Percentiles rank a stretch among this genome's conserved stretches.
These are phyloP conservation scores for Melanostoma scalare DNA, from an alignment of 2,888 invertebrate genomes.

Conservation along the genomic window DNA sequence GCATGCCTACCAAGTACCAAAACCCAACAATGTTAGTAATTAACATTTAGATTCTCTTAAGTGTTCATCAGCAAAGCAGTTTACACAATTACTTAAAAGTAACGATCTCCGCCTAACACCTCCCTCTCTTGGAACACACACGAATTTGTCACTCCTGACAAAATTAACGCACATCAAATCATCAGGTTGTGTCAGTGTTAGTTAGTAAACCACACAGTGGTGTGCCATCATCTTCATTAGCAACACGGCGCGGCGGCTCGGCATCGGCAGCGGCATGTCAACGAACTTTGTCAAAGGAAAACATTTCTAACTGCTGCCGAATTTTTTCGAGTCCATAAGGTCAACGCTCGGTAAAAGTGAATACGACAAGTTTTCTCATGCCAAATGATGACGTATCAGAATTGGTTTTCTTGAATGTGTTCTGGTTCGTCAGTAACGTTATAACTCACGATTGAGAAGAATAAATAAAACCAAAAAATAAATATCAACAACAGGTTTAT, in stretches of 20 bases:
- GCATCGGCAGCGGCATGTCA: conserved; percentile 43
- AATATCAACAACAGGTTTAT: conserved; percentile 12
- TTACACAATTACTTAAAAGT: not conserved
- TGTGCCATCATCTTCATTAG: conserved; percentile 20
- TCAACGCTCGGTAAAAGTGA: conserved; percentile 70
- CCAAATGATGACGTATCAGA: conserved; percentile 63
- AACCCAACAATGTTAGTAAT: too few species aligned
- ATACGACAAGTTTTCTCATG: conserved; percentile 66
- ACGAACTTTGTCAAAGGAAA: conserved; percentile 60
- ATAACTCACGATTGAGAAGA: conserved; percentile 60
- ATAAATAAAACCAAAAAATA: conserved; percentile 37
- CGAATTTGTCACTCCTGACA: conserved; percentile 16
- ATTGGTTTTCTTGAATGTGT: conserved; percentile 17
- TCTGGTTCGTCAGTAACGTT: conserved; percentile 41
- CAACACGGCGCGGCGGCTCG: not conserved
- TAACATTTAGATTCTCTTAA: conserved; percentile 43
- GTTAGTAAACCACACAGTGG: conserved; percentile 7
- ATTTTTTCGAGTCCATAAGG: conserved; percentile 39
- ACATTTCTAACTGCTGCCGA: conserved; percentile 48
- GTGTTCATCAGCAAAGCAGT: conserved; percentile 20
- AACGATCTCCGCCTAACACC: conserved; percentile 36
- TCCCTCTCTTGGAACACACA: not conserved
- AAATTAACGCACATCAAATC: conserved; percentile 18
- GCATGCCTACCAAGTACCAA: too few species aligned
- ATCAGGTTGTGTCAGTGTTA: not conserved